Conservation (phyloP, 2,888 invertebrate species). For the Bombyx huttoni region DNA sequence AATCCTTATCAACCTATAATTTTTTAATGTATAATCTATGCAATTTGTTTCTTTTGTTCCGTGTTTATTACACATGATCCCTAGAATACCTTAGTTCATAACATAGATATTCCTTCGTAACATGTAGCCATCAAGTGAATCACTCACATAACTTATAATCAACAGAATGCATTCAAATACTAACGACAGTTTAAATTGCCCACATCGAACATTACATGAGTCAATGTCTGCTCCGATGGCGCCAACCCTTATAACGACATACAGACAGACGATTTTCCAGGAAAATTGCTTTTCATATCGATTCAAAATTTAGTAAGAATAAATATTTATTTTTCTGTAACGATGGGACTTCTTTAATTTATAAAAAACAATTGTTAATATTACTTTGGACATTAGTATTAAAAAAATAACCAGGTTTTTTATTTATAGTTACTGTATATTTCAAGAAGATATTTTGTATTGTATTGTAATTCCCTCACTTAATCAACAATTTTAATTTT, state of each 20-base stretch:
- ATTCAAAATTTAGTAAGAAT: neutral
- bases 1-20: no score
- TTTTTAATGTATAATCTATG: no score
- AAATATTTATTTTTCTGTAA: neutral
- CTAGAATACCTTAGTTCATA: neutral
- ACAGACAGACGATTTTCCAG: conserved; percentile 47
- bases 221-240: conserved; percentile 12
- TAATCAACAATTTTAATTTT: no score
- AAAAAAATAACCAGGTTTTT: no score
- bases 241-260: conserved; percentile 6
- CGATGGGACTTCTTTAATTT: no score
- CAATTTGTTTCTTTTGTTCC: no score
- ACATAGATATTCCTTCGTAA: neutral
- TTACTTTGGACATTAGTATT: no score
- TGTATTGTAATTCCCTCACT: no score
- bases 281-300: conserved; percentile 19
- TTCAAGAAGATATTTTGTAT: no score
- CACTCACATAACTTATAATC: neutral
- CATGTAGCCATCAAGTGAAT: neutral
- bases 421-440: no score
- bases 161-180: neutral
- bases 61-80: no score
- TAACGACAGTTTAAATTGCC: conserved; percentile 6
- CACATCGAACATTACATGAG: conserved; percentile 9
- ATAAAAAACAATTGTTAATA: no score